Base-by-base conservation (phyloP, 2,888 invertebrate genomes). In the Heliconius sara region DNA sequence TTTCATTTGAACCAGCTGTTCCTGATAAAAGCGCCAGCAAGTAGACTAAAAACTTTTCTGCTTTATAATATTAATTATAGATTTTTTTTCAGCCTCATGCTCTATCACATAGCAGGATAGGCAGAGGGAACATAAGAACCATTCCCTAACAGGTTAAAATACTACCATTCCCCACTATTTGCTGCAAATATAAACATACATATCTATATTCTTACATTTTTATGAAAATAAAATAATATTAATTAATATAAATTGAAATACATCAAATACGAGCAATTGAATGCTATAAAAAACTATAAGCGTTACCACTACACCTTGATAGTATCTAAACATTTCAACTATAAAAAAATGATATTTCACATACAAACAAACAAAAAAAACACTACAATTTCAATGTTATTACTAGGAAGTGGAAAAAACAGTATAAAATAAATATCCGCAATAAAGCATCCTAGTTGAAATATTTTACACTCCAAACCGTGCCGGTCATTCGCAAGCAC, bases 401-500 rank as follows among this genome's bases (percentile, higher is more conserved):
- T 34, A 39, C 60, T 60, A 73, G 73, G 73, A 75, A 75, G 65
- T 75, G 63, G 25, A 63, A 75, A 27, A 75, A 75, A 75, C 63
- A 63, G 65, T 65, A 75, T 75, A 75, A 75, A 75, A 75, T 65
- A 75, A 73, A 73, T 73, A 75, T 66, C 75, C 75, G 43, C 75
- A 75, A 75, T 75, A 75, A 75, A 75, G 65, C 65, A 75, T 75
- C 75, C 65, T 63, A 75, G 65, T 65, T 65, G 75, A 65, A 75
- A 75, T 75, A 75, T 75, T 75, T 75, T 65, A 75, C 75, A 75
- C 65, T 65, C 75, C 63, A 65, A 75, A 75, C 75, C 65, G 75
- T 75, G 65, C 75, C 68, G 76, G 80, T 81, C 80, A 80, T 79
- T 80, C 76, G 78, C 74, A 78, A 77, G 79, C 81, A 81, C 87